A percentile compares a stretch with the other conserved stretches of the same genome.
Evolutionary conservation across 2,888 invertebrate genomes (phyloP).

Genomic region (Acholoe squamosa): DNA sequence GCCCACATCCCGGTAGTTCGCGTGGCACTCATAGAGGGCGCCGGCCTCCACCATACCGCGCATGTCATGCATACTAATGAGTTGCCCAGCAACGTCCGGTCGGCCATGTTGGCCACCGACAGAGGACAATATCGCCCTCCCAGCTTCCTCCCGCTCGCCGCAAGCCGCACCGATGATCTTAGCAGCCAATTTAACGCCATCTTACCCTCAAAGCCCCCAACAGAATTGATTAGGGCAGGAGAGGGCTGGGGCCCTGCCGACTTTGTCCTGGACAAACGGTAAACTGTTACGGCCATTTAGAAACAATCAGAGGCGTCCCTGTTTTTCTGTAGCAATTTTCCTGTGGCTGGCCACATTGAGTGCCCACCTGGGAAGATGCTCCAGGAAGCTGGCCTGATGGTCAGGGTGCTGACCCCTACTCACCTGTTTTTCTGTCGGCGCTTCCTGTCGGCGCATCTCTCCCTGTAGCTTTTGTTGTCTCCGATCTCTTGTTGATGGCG

Average conservation of each 20-base stretch:
- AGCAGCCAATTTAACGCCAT: not conserved
- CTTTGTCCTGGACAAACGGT: constrained; percentile 25
- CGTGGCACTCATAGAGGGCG: no score
- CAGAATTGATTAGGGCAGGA: constrained; percentile 15
- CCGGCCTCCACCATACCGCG: not conserved
- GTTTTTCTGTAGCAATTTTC: constrained; percentile 47
- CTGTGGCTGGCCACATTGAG: constrained; percentile 42
- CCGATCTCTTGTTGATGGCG: not conserved
- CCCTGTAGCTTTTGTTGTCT: not conserved
- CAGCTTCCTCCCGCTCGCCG: not conserved
- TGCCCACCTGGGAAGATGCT: constrained; percentile 46
- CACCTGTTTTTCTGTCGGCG: not conserved
- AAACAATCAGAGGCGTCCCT: constrained; percentile 18
- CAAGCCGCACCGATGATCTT: not conserved
- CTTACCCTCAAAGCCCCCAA: not conserved
- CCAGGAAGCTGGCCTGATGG: constrained; percentile 2
- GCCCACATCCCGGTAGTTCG: not conserved
- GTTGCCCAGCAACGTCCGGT: constrained; percentile 45
- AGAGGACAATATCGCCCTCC: not conserved
- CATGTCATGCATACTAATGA: constrained; percentile 56
- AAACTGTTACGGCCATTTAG: constrained; percentile 51
- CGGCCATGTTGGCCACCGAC: not conserved
- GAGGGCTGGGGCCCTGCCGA: not conserved
- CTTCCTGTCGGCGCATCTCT: constrained; percentile 22
- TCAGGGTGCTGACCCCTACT: no score